Evolutionary conservation across 2,888 invertebrate species (phyloP).

Genomic region (Coleophora flavipennella): DNA sequence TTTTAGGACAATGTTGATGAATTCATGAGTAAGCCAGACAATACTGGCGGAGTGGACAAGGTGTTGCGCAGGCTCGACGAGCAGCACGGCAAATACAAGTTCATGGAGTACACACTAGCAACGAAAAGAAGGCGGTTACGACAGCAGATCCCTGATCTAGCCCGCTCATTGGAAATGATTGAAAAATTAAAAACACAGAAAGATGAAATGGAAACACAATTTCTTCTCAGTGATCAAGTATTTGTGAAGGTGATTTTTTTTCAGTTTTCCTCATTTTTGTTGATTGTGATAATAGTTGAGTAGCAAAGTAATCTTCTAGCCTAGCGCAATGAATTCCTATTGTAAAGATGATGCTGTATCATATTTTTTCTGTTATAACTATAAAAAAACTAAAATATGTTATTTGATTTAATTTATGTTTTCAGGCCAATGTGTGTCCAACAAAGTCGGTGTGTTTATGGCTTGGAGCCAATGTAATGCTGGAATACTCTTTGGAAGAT

Average conservation of each 20-base stretch:
- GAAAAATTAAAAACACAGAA: slow-evolving; percentile 87
- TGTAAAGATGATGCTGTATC: too few relatives aligned
- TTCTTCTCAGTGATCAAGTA: slow-evolving; percentile 93
- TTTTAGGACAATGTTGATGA: slow-evolving; percentile 94
- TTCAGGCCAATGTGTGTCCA: slow-evolving; percentile 88
- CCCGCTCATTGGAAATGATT: slow-evolving; percentile 92
- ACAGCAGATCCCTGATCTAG: slow-evolving; percentile 95
- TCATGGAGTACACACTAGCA: slow-evolving; percentile 94
- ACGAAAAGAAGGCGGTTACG: slow-evolving; percentile 90
- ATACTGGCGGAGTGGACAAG: slow-evolving; percentile 86
- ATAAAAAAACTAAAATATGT: too few relatives aligned
- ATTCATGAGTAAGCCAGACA: slow-evolving; percentile 89
- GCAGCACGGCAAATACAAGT: slow-evolving; percentile 96
- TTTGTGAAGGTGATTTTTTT: slow-evolving; percentile 72
- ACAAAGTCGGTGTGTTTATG: slow-evolving; percentile 90
- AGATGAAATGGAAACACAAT: slow-evolving; percentile 88
- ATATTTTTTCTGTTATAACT: too few relatives aligned
- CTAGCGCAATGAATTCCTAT: too few relatives aligned
- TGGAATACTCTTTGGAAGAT: slow-evolving; percentile 94
- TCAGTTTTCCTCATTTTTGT: too few relatives aligned
- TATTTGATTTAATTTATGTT: slow-evolving; percentile 17
- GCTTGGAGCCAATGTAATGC: slow-evolving; percentile 96
- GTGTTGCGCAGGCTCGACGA: slow-evolving; percentile 92
- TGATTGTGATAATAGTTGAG: too few relatives aligned
- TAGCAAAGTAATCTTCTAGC: too few relatives aligned